phyloP scores from a whole-genome alignment of 1,140 invertebrate species.

The Aphidius gifuensis region DNA sequence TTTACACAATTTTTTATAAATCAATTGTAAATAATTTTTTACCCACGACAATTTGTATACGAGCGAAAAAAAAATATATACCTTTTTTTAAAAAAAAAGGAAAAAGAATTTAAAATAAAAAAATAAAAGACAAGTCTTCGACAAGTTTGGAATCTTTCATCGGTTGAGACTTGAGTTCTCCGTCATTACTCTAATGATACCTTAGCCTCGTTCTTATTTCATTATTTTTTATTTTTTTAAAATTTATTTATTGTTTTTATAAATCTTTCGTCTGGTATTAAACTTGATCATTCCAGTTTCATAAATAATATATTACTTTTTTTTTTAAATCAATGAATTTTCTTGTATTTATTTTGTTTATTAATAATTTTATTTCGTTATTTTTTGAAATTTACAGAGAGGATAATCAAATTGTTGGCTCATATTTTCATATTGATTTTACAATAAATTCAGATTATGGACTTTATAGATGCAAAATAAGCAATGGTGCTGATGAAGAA shows the following conservation, averaged over 20 bases:
- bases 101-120: slow-evolving; percentile 7
- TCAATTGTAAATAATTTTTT: no score
- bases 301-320: no score
- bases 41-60: no score
- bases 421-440: slow-evolving; percentile 63
- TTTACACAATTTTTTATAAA: no score
- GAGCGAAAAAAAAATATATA: no score
- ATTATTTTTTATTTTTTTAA: slow-evolving; percentile 15
- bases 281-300: background rate
- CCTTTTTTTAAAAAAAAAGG: background rate
- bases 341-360: background rate
- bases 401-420: slow-evolving; percentile 66
- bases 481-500: slow-evolving; percentile 55
- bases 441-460: slow-evolving; percentile 62
- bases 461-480: slow-evolving; percentile 62
- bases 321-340: background rate
- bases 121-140: slow-evolving; percentile 14
- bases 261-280: slow-evolving; percentile 11
- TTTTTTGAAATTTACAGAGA: slow-evolving; percentile 54
- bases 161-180: slow-evolving; percentile 25
- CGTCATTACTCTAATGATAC: slow-evolving; percentile 47
- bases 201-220: slow-evolving; percentile 31
- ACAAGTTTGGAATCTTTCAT: slow-evolving; percentile 28
- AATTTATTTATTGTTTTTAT: slow-evolving; percentile 15
- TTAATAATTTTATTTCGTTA: background rate